Base-by-base conservation (phyloP, 53 echinoderm and acorn worm genomes). In the Echinarachnius parma region DNA sequence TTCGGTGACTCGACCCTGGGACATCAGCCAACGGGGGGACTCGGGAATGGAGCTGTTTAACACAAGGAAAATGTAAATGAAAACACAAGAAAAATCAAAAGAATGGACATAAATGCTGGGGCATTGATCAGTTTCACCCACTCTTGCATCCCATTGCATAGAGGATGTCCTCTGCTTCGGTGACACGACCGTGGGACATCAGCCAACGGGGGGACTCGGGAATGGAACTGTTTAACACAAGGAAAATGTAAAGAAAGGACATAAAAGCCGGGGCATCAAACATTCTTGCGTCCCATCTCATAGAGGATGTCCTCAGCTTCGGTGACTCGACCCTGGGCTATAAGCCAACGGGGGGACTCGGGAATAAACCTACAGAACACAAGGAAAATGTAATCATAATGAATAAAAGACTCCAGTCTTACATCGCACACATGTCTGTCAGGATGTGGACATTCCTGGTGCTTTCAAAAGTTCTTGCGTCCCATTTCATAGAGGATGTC, bases 161-260 rank as follows among this genome's bases (percentile, higher is more conserved):
- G 1, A 93, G 61, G 21, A 83, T 70, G 31, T 86, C 87, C 48
- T 90, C 90, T 9, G 95, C 95, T 50, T 84, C 90, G 8, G 63
- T 30, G 21, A 87, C 64, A 3, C 86, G 81, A 21, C 95, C 90
- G 19, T 81, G 62, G 34, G 84, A 68, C 0, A 66, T 57, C 5
- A 95, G 78, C 95, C 95, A 95, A 20, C 95, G 66, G 2, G 90
- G 78, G 10, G 95, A 95, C 54, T 95, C 87, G 9, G 95, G 95
- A 1, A 95, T 68, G 25, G 87, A 4, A 60, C 95, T 95, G 62
- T 4, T 45, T n/a, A n/a, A 62, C 13, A 3, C 35, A 46, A 47
- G 30, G 23, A 21, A 42, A 42, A n/a, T n/a, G n/a, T n/a, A n/a
- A n/a, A n/a, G n/a, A n/a, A n/a, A n/a, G n/a, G n/a, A n/a, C n/a